Percentiles rank a stretch among this genome's conserved stretches.
These are phyloP conservation scores for Serranus cabrilla DNA, from an alignment of 2,797 vertebrate species.

Conservation along the genomic window DNA sequence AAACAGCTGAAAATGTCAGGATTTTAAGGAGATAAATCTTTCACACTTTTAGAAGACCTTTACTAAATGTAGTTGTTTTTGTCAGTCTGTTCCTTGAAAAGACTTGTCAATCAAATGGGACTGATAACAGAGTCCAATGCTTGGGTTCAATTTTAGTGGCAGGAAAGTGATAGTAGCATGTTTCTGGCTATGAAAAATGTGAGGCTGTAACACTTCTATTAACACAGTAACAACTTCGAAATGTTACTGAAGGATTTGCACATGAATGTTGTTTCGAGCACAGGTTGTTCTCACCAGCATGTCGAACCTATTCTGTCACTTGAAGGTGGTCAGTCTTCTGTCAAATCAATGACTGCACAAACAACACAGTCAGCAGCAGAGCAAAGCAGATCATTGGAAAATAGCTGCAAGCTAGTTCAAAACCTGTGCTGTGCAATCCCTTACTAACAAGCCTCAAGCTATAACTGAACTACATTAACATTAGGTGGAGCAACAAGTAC, in stretches of 20 bases:
- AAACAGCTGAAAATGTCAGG: background rate
- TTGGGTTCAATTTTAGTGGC: background rate
- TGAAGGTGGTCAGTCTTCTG: slow-evolving; percentile 24
- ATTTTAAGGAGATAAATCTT: background rate
- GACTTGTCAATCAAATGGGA: background rate
- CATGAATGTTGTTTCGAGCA: background rate
- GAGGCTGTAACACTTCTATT: background rate
- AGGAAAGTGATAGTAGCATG: slow-evolving; percentile 1
- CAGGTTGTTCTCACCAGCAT: slow-evolving; percentile 1
- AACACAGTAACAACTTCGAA: slow-evolving; percentile 1
- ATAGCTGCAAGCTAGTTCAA: slow-evolving; percentile 6
- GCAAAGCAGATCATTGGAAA: background rate
- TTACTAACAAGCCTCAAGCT: slow-evolving; percentile 9
- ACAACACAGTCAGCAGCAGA: background rate
- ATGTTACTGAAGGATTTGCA: background rate
- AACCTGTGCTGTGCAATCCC: slow-evolving; percentile 49
- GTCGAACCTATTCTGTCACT: slow-evolving; percentile 18
- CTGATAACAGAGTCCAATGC: background rate
- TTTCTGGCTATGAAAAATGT: background rate
- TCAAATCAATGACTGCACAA: slow-evolving; percentile 27
- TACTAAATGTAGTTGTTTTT: background rate
- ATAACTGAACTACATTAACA: slow-evolving; percentile 19
- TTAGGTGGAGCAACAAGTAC: slow-evolving; percentile 15
- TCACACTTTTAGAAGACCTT: background rate
- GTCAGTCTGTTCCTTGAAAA: background rate